Percentiles rank a stretch among this genome's conserved stretches.
Conservation (phyloP, 1,140 invertebrate genomes). For the Cydia amplana region DNA sequence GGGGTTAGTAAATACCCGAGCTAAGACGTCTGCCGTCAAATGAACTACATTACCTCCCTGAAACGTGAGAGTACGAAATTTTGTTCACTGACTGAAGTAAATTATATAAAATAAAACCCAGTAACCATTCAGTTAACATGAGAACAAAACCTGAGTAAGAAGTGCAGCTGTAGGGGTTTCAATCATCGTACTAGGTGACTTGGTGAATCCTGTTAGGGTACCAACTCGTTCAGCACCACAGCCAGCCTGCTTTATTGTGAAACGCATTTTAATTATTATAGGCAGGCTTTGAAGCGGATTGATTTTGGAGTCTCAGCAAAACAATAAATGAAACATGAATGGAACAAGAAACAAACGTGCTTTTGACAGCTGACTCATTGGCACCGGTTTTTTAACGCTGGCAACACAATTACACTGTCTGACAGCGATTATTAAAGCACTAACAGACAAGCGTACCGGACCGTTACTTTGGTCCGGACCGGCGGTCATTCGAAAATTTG, state of each 20-base stretch:
- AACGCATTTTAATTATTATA: constrained; percentile 55
- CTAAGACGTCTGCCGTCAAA: constrained; percentile 67
- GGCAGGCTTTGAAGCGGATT: background rate
- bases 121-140: constrained; percentile 12
- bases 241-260: constrained; percentile 57
- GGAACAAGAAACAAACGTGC: background rate
- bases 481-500: no score
- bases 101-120: background rate
- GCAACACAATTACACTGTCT: no score
- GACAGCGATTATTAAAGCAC: no score
- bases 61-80: constrained; percentile 37
- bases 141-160: constrained; percentile 56
- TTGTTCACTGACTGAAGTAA: background rate
- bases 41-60: constrained; percentile 70
- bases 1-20: constrained; percentile 58
- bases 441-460: no score
- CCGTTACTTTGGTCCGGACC: no score
- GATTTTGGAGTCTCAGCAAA: background rate
- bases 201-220: constrained; percentile 54
- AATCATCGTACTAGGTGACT: constrained; percentile 49
- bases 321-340: background rate
- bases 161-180: constrained; percentile 67
- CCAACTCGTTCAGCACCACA: constrained; percentile 57
- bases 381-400: no score
- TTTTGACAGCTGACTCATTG: background rate